Evolutionary conservation across 2,888 invertebrate species (phyloP), one percentile per base, ranked within the genome.

Genomic region (Atherix ibis): DNA sequence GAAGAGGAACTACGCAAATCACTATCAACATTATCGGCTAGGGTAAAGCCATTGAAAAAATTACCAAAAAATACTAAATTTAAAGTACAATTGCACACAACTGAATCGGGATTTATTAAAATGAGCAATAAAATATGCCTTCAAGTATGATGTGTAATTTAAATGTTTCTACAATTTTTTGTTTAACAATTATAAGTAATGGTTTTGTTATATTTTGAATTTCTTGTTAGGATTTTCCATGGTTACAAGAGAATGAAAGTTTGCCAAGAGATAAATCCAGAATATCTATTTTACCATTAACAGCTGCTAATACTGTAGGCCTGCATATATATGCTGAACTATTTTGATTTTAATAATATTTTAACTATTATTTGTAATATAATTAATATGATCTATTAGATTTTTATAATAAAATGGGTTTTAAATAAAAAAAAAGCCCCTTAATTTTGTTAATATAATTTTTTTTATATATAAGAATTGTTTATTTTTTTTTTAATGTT

Each of bases 1-100:
- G 60, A 60, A 36, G 53, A 57, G 29, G 47, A 54, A 31, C 22
- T 60, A 4, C 48, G 61, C 5, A 35, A 43, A 3, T 46, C 52
- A 0, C 35, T 60, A 1, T 49, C 52, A 33, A 45, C 42, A n/a
- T 32, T 58, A 12, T 44, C 52, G 1, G 51, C 56, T 18, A 50
- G 54, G 1, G 34, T 52, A 1, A 58, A 56, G 22, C 36, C 43
- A 10, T 36, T 58, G 6, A 43, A 49, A 4, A 51, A 47, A 32
- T 36, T 58, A 1, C 43, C 48, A 2, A 38, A 45, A 5, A 48
- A 44, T 34, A 43, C 45, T 0, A 51, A 47, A 25, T 58, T 60
- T 19, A 54, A 49, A 34, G 35, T 58, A 5, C 45, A 52, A 4
- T 33, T 60, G 2, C 51, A 56, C 19, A 58, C 59, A 4, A 53